Percentiles rank a stretch among this genome's conserved stretches.
Evolutionary conservation across 2,113 vertebrate species (phyloP).

Genomic region (Ahaetulla prasina): DNA sequence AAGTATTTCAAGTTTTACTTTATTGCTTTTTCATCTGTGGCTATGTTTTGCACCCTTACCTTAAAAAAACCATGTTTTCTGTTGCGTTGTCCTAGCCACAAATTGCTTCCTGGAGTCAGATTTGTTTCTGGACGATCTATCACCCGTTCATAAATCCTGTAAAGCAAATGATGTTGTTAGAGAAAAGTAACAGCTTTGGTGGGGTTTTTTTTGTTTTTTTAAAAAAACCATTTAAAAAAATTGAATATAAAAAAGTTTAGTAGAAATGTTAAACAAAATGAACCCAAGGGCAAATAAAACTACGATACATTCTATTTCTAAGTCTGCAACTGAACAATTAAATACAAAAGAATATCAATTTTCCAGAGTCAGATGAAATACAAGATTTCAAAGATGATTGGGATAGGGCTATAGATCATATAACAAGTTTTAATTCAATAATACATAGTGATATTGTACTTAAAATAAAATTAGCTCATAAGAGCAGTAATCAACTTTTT

Average conservation of each 20-base stretch:
- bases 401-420: background rate
- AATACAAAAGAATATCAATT: background rate
- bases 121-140: conserved; percentile 90
- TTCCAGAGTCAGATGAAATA: background rate
- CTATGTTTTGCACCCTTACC: conserved; percentile 71
- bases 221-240: background rate
- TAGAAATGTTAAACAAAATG: background rate
- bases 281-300: background rate
- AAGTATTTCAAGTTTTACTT: background rate
- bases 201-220: background rate
- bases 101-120: conserved; percentile 80
- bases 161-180: conserved; percentile 46
- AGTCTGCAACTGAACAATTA: background rate
- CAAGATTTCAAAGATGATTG: background rate
- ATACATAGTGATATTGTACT: background rate
- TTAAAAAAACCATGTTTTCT: conserved; percentile 93
- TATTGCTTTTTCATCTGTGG: accelerated
- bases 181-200: background rate
- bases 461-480: background rate
- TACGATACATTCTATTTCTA: background rate
- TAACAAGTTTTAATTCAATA: background rate
- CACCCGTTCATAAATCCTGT: conserved; percentile 92
- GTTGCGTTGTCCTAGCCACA: conserved; percentile 94
- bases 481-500: background rate
- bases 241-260: background rate